Evolutionary conservation across 2,797 vertebrate genomes (phyloP).

Genomic region (Ctenochaetus hawaiiensis): DNA sequence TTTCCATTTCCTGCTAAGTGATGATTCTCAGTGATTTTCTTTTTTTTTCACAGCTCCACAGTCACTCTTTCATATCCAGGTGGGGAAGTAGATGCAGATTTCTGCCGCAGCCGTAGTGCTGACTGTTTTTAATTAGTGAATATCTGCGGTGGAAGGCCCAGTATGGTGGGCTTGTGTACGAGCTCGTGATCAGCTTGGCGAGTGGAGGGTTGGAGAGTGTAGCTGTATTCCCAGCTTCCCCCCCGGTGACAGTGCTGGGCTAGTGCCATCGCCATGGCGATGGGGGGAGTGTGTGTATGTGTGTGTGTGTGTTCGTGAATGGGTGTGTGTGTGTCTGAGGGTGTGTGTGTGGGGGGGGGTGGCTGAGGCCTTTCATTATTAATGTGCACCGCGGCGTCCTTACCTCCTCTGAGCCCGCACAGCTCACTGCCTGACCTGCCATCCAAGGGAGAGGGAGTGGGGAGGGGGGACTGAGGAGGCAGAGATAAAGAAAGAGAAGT

Average conservation of each 20-base stretch:
- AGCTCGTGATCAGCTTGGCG: constrained; percentile 82
- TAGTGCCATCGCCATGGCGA: constrained; percentile 88
- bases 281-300: constrained; percentile 72
- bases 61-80: constrained; percentile 62
- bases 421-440: constrained; percentile 89
- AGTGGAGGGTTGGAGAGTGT: constrained; percentile 77
- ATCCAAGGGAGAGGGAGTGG: constrained; percentile 78
- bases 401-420: constrained; percentile 88
- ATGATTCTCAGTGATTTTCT: constrained; percentile 47
- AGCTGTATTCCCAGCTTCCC: constrained; percentile 80
- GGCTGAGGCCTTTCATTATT: constrained; percentile 90
- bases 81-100: constrained; percentile 73
- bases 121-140: constrained; percentile 80
- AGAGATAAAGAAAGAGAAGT: constrained; percentile 83
- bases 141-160: constrained; percentile 72
- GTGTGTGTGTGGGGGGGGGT: constrained; percentile 69
- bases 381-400: constrained; percentile 89
- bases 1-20: constrained; percentile 69
- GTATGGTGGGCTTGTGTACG: constrained; percentile 72
- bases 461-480: constrained; percentile 52
- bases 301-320: constrained; percentile 33
- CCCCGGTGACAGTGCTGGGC: constrained; percentile 87
- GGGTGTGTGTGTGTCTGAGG: constrained; percentile 44
- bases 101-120: constrained; percentile 59
- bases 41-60: constrained; percentile 41